These are phyloP conservation scores for Dysmachus trigonus DNA, from an alignment of 2,888 invertebrate species.

Conservation along the genomic window DNA sequence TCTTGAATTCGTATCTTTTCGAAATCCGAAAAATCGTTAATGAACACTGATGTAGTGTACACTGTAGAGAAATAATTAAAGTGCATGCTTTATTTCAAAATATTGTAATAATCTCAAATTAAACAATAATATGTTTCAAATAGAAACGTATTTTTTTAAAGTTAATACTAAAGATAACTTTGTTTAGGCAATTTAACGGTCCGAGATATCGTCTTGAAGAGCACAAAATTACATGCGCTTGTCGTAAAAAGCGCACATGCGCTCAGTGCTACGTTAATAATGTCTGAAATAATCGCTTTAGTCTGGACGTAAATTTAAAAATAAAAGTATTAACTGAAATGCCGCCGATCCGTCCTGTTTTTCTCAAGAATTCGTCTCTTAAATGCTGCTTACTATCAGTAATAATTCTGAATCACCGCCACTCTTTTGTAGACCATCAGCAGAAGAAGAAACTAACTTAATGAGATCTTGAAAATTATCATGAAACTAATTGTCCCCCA, in stretches of 20 bases:
- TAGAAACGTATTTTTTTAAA: too few relatives aligned
- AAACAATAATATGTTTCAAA: too few relatives aligned
- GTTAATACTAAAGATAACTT: too few relatives aligned
- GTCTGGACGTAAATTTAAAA: too few relatives aligned
- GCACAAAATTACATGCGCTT: not conserved
- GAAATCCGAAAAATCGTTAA: too few relatives aligned
- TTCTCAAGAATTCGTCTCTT: not conserved
- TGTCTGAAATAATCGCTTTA: not conserved
- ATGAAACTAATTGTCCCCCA: constrained; percentile 1
- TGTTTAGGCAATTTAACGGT: not conserved
- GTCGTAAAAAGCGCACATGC: not conserved
- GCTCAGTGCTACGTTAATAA: not conserved
- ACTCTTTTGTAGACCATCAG: not conserved
- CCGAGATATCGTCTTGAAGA: not conserved
- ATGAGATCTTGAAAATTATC: constrained; percentile 26
- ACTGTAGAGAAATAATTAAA: not conserved
- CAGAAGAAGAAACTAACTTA: not conserved
- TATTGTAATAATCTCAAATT: too few relatives aligned
- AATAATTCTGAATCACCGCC: not conserved
- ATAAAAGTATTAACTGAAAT: not conserved
- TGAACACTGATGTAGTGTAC: too few relatives aligned
- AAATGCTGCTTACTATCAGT: not conserved
- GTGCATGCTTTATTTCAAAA: too few relatives aligned
- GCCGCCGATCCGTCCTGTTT: not conserved
- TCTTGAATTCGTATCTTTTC: too few relatives aligned